Conservation (phyloP, 2,888 invertebrate species). For the Cheilosia vernalis region DNA sequence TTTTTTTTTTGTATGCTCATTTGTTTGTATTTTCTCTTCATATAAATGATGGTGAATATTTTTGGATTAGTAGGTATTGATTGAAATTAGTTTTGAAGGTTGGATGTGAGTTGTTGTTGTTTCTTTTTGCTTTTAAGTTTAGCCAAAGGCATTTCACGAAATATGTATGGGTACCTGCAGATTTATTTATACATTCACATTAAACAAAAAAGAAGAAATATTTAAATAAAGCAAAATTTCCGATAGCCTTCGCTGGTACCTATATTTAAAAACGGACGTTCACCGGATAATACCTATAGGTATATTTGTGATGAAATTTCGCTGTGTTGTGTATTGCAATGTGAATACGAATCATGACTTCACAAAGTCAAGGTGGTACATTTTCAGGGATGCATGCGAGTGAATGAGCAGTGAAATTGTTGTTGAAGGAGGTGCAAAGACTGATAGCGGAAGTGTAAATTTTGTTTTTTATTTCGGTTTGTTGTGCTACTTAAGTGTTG, state of each 20-base stretch:
- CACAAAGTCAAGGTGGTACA: slow-evolving; percentile 66
- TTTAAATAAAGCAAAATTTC: slow-evolving; percentile 29
- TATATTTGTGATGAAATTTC: slow-evolving; percentile 48
- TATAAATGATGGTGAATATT: slow-evolving; percentile 56
- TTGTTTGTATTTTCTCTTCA: slow-evolving; percentile 23
- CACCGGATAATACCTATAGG: slow-evolving; percentile 43
- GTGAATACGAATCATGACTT: slow-evolving; percentile 56
- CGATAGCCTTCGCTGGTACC: slow-evolving; percentile 53
- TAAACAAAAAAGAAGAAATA: slow-evolving; percentile 21
- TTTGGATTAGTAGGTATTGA: slow-evolving; percentile 58
- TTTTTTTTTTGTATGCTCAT: neutral
- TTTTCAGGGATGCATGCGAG: slow-evolving; percentile 36
- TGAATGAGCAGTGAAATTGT: neutral
- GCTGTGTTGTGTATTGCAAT: slow-evolving; percentile 24
- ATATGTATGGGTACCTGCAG: slow-evolving; percentile 3
- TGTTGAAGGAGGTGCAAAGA: slow-evolving; percentile 13
- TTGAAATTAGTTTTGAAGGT: slow-evolving; percentile 69
- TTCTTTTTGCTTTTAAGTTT: slow-evolving; percentile 17
- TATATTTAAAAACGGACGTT: slow-evolving; percentile 60
- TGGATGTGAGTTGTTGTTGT: slow-evolving; percentile 23
- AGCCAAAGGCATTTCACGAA: slow-evolving; percentile 54
- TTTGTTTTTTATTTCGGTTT: no score
- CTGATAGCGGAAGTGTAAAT: neutral
- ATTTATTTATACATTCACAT: slow-evolving; percentile 2
- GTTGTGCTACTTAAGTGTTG: neutral